Evolutionary conservation across 1,140 invertebrate species (phyloP).

Genomic region (Bemisia tabaci): DNA sequence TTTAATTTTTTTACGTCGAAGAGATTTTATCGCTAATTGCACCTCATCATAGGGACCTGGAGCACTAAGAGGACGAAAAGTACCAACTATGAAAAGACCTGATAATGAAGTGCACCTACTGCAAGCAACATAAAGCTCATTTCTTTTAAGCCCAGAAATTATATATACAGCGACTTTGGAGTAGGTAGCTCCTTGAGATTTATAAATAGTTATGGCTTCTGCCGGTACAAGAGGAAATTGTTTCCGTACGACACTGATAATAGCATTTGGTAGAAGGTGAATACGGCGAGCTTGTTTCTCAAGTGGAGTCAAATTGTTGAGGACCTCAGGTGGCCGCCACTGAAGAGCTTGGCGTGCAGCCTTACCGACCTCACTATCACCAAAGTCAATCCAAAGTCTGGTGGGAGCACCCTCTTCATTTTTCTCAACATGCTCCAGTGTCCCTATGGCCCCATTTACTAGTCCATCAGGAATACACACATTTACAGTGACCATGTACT

Average conservation of each 20-base stretch:
- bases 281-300: background rate
- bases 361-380: background rate
- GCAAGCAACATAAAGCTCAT: background rate
- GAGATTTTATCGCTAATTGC: too few species aligned
- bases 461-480: slow-evolving; percentile 29
- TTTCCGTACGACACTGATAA: slow-evolving; percentile 8
- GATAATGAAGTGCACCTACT: too few species aligned
- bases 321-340: background rate
- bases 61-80: too few species aligned
- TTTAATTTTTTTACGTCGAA: too few species aligned
- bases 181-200: slow-evolving; percentile 21
- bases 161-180: slow-evolving; percentile 1
- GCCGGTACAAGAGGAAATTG: slow-evolving; percentile 19
- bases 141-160: background rate
- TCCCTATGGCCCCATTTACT: slow-evolving; percentile 27
- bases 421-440: background rate
- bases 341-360: background rate
- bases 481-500: slow-evolving; percentile 30
- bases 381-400: background rate
- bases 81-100: too few species aligned
- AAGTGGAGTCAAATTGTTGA: background rate
- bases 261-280: background rate
- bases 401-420: background rate
- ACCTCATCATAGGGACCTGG: too few species aligned
- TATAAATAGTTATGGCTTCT: slow-evolving; percentile 21